Evolutionary conservation across 1,140 invertebrate genomes (phyloP).

Genomic region (Chrysomallon squamiferum): DNA sequence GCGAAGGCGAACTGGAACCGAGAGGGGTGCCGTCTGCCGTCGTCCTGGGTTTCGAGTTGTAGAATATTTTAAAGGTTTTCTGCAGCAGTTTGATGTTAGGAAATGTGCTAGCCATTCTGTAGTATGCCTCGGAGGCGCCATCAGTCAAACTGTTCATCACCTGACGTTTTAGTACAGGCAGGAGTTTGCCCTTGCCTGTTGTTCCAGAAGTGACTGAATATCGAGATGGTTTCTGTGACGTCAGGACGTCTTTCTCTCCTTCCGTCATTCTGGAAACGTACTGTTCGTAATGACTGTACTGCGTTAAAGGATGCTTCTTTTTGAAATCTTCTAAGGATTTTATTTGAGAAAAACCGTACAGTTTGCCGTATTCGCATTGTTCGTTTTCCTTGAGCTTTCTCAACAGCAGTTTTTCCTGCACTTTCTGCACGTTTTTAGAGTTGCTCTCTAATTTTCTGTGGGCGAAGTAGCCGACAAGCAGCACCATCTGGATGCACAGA

Average conservation of each 20-base stretch:
- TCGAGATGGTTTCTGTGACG: neutral
- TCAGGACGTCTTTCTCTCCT: neutral
- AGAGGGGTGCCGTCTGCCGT: neutral
- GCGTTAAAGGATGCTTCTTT: neutral
- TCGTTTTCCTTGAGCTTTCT: neutral
- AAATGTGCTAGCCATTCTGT: neutral
- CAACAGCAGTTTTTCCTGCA: neutral
- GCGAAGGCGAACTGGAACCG: neutral
- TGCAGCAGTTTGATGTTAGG: neutral
- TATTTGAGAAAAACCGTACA: neutral
- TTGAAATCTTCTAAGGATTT: neutral
- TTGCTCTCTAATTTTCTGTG: too few species aligned
- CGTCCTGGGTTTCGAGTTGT: neutral
- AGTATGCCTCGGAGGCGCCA: neutral
- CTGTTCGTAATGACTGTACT: neutral
- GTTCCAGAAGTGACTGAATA: conserved; percentile 4
- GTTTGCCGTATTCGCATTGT: neutral
- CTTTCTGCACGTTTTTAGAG: neutral
- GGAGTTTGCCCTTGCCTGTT: neutral
- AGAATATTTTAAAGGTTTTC: neutral
- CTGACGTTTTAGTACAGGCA: neutral
- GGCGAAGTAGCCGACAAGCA: too few species aligned
- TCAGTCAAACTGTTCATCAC: neutral
- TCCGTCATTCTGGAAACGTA: neutral
- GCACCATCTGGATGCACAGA: too few species aligned